phyloP scores from a whole-genome alignment of 2,797 vertebrate genomes.

The Balearica regulorum region DNA sequence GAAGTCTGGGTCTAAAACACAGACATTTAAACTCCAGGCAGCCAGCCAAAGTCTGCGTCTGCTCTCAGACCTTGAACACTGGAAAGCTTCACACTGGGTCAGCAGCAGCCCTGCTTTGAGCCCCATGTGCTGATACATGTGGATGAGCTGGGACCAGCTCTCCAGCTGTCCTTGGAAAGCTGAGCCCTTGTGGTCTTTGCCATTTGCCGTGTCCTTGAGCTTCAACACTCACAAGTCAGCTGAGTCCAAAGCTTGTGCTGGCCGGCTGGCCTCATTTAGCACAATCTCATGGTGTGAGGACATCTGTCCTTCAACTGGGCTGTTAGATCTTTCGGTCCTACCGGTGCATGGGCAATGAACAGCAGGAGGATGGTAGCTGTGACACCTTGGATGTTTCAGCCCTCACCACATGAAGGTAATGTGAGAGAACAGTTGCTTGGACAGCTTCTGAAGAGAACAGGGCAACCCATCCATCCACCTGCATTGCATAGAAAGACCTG shows the following conservation, averaged over 20 bases:
- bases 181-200: not conserved
- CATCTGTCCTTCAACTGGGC: not conserved
- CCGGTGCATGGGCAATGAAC: not conserved
- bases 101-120: slow-evolving; percentile 1
- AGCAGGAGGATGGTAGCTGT: not conserved
- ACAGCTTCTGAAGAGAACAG: not conserved
- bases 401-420: not conserved
- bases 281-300: not conserved
- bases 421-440: not conserved
- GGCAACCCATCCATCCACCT: not conserved
- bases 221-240: not conserved
- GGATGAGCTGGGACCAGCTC: not conserved
- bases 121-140: not conserved
- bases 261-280: not conserved
- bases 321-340: not conserved
- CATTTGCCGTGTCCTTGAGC: not conserved
- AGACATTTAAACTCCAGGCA: slow-evolving; percentile 27
- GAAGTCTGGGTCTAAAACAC: slow-evolving; percentile 23
- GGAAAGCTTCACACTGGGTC: not conserved
- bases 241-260: not conserved
- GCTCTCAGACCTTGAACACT: not conserved
- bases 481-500: not conserved
- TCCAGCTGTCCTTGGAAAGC: not conserved
- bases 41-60: not conserved
- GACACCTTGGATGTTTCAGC: not conserved